Evolutionary conservation across 2,888 invertebrate genomes (phyloP), one percentile per base, ranked within the genome.

Genomic region (Atethmia centrago): DNA sequence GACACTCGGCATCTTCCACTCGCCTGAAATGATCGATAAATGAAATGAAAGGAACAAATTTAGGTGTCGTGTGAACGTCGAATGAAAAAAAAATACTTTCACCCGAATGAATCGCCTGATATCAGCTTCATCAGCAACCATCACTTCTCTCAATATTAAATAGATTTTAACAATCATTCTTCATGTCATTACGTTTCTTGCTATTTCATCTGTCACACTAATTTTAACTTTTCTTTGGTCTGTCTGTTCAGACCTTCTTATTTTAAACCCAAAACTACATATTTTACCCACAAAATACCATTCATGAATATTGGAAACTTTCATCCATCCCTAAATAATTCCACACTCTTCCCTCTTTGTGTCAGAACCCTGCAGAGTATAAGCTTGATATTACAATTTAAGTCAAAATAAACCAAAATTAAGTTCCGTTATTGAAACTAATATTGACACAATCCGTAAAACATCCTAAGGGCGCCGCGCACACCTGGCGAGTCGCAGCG

Each of bases 391-490:
- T 66, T 40, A 77, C 40, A 55, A 40, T 67, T 66, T 74, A 31
- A 71, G 19, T 71, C 47, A 61, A 71, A 78, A 40, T 47, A 79
- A 62, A 61, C 45, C 56, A 49, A 10, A 55, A 69, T 42, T 77
- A 70, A 77, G 16, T 40, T 68, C 9, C 55, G n/a, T n/a, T n/a
- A n/a, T 49, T 56, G 51, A 69, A 71, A 71, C 61, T 62, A 72
- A 82, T 58, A 61, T 70, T 71, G 25, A 59, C 56, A 28, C 16
- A 67, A 70, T 51, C 56, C 55, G 19, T 55, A 31, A 74, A 70
- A 66, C 36, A 51, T 8, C 14, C 28, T 16, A 53, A 25, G 7
- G 25, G 14, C 14, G 25, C n/a, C n/a, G 25, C 53, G 8, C 55
- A 28, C 16, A 55, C 9, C 8, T 16, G 3, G 16, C 28, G 8